Percentiles rank a stretch among this genome's conserved stretches.
These are phyloP conservation scores for Zosterops pallidus DNA, from an alignment of 2,113 vertebrate genomes.

Conservation along the genomic window DNA sequence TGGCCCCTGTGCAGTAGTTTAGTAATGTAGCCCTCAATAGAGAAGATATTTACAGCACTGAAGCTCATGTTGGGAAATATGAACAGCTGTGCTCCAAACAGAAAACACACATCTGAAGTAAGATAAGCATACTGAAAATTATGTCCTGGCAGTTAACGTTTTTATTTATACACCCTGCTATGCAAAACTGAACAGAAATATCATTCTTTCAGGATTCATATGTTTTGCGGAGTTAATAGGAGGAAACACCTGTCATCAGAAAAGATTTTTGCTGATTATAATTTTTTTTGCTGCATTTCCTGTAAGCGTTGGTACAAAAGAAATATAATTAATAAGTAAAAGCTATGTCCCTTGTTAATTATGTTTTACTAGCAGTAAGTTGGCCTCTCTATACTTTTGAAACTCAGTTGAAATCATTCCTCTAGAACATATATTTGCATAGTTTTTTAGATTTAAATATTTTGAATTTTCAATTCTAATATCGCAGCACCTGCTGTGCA, in stretches of 20 bases:
- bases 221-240: slow-evolving; percentile 42
- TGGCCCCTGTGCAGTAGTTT: slow-evolving; percentile 39
- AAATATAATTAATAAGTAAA: slow-evolving; percentile 56
- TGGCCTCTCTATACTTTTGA: slow-evolving; percentile 9
- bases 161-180: slow-evolving; percentile 65
- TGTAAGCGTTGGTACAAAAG: slow-evolving; percentile 54
- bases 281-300: slow-evolving; percentile 38
- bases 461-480: not conserved
- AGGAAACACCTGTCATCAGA: slow-evolving; percentile 57
- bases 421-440: not conserved
- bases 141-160: slow-evolving; percentile 62
- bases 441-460: not conserved
- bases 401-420: not conserved
- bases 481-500: not conserved
- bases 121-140: slow-evolving; percentile 57
- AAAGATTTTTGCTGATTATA: slow-evolving; percentile 58
- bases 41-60: slow-evolving; percentile 24
- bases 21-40: slow-evolving; percentile 37
- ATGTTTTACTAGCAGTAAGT: slow-evolving; percentile 42
- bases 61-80: slow-evolving; percentile 44
- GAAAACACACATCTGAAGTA: slow-evolving; percentile 23
- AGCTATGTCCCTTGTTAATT: slow-evolving; percentile 61
- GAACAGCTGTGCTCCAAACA: slow-evolving; percentile 50
- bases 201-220: slow-evolving; percentile 66
- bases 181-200: slow-evolving; percentile 58